Base-by-base conservation (phyloP, 2,113 vertebrate genomes). In the Pangasianodon hypophthalmus region DNA sequence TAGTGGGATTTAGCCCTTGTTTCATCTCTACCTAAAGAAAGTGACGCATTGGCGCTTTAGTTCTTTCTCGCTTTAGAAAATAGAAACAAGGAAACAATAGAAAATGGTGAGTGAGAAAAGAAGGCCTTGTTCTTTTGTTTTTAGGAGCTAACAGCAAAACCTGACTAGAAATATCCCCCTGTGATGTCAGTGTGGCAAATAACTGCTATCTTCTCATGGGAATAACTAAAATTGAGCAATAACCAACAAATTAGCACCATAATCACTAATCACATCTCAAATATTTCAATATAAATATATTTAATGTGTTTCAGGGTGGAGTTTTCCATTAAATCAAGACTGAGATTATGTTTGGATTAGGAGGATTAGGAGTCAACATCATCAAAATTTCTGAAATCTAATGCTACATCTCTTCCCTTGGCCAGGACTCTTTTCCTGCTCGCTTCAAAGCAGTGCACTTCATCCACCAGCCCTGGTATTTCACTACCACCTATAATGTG, bases 381-480 rank as follows among this genome's bases (percentile, higher is more conserved):
- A 41, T 41, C 54, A 62, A 46, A 60, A 44, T 46, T 44, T 46
- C 52, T 62, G n/a, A 62, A 62, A 37, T 60, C 32, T 69, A 79
- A 88, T 87, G 58, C 14, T 29, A n/a, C 18, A 11, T 24, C 60
- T 71, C 88, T 86, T 81, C 19, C 41, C 86, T 83, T 85, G 75
- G 62, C 60, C 91, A 99, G 98, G 98, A 99, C 88, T 99, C 98
- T 4, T 99, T 99, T 93, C 98, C 98, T 6, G 98, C 98, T 0
- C 97, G 98, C 69, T 99, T 99, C 95, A 99, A 99, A 94, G 98
- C 98, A 0, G 96, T 99, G 89, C 97, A 99, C 95, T 99, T 99
- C 95, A 99, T 99, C 94, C 96, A 99, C 93, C 98, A 99, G 95
- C 98, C 98, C 0, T 99, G 98, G 98, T 99, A 99, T 93, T 99